Evolutionary conservation across 2,888 invertebrate species (phyloP).

Genomic region (Desoria tigrina): DNA sequence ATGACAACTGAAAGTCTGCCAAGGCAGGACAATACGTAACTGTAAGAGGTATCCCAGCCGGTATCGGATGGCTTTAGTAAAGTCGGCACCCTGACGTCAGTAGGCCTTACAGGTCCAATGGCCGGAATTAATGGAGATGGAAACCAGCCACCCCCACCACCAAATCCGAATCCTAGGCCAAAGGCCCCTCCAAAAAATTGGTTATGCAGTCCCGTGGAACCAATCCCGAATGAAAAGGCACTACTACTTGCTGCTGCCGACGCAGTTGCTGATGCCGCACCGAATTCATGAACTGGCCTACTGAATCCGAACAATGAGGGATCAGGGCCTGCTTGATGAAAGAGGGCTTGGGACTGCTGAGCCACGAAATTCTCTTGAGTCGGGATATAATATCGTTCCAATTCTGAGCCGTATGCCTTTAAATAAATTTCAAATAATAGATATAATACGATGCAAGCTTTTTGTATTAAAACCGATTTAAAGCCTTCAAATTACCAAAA

Average conservation of each 20-base stretch:
- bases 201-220: background rate
- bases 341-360: conserved; percentile 19
- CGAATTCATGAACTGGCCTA: background rate
- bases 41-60: conserved; percentile 52
- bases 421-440: no score
- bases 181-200: conserved; percentile 20
- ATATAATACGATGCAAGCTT: no score
- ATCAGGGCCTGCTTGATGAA: conserved; percentile 8
- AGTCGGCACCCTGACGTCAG: conserved; percentile 28
- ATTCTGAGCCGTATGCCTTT: background rate
- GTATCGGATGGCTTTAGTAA: conserved; percentile 45
- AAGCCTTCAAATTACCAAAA: no score
- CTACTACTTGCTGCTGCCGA: conserved; percentile 4
- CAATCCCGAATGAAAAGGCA: background rate
- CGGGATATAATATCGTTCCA: conserved; percentile 20
- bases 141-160: conserved; percentile 11
- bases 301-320: background rate
- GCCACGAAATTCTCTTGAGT: conserved; percentile 28
- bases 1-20: background rate
- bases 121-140: conserved; percentile 7
- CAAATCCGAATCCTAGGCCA: conserved; percentile 21
- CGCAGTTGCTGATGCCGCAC: conserved; percentile 7
- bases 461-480: no score
- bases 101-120: background rate
- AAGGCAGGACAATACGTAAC: conserved; percentile 23